Conservation (phyloP, 2,797 vertebrate species). For the Bovichtus diacanthus region DNA sequence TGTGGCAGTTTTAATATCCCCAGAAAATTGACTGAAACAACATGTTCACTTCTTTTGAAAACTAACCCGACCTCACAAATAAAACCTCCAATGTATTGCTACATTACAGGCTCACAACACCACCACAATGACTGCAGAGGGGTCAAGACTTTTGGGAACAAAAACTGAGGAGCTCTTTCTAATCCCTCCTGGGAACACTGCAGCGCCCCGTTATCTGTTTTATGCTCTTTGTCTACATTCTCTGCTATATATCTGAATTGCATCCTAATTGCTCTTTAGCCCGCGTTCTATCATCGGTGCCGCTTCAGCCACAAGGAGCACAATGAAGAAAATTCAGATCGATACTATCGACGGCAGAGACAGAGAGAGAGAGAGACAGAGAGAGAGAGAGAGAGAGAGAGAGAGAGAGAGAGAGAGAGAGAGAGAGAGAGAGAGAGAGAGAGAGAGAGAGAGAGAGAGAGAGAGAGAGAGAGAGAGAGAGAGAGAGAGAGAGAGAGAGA, state of each 20-base stretch:
- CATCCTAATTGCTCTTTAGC: not conserved
- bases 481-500: no score
- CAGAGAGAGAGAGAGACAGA: no score
- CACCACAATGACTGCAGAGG: no score
- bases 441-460: no score
- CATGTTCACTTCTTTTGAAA: no score
- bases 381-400: no score
- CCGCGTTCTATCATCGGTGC: not conserved
- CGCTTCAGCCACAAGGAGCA: not conserved
- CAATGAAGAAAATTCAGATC: slow-evolving; percentile 28
- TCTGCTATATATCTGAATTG: not conserved
- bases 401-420: no score
- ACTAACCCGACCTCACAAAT: no score
- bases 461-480: no score
- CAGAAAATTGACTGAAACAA: not conserved
- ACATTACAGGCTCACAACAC: no score
- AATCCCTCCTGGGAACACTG: not conserved
- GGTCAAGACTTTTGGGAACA: not conserved
- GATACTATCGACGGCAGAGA: slow-evolving; percentile 19
- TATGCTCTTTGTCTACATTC: not conserved
- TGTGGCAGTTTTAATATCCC: not conserved
- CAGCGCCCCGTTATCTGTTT: not conserved
- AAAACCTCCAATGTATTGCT: no score
- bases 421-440: no score
- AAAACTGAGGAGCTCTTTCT: not conserved